phyloP scores from a whole-genome alignment of 2,113 vertebrate species.

The Colinus virginianus region DNA sequence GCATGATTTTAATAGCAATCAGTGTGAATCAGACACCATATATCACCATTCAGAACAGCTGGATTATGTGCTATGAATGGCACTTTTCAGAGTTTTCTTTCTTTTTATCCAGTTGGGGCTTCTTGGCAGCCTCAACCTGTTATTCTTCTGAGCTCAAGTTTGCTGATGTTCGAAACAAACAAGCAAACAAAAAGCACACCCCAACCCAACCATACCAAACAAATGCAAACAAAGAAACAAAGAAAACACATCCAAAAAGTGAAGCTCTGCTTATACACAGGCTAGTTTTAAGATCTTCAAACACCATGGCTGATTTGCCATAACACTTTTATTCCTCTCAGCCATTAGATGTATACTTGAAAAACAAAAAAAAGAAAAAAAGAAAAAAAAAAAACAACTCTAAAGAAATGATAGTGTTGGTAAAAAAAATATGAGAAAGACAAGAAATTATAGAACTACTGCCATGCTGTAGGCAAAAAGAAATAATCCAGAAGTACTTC shows the following conservation, averaged over 20 bases:
- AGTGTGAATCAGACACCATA: background rate
- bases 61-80: background rate
- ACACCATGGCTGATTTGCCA: background rate
- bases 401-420: background rate
- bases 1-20: constrained; percentile 15
- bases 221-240: background rate
- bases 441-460: background rate
- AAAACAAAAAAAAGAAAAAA: no score
- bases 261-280: background rate
- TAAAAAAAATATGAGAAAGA: constrained; percentile 12
- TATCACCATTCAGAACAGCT: background rate
- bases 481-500: background rate
- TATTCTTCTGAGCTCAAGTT: background rate
- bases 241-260: background rate
- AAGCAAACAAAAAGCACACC: background rate
- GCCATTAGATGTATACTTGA: accelerated
- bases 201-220: background rate
- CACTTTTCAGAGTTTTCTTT: background rate
- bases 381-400: background rate
- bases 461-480: background rate
- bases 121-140: background rate
- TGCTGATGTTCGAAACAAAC: background rate
- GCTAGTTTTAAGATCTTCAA: background rate
- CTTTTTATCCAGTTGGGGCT: background rate
- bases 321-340: background rate